These are phyloP conservation scores for Hermaeophaga mercurialis DNA, from an alignment of 2,888 invertebrate species.

Conservation along the genomic window DNA sequence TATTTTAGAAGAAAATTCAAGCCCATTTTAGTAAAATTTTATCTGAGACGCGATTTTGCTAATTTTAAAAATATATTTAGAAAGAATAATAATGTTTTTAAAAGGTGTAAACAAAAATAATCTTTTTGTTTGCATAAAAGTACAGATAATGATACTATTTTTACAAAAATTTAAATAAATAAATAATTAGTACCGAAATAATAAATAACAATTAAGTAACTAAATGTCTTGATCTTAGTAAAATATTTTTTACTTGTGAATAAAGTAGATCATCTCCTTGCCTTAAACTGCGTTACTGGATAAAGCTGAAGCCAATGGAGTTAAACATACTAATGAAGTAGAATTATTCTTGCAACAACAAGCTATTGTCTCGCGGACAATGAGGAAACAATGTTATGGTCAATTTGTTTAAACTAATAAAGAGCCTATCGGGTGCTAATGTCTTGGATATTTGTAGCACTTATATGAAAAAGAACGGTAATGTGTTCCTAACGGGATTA, in stretches of 20 bases:
- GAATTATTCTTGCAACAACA: conserved; percentile 13
- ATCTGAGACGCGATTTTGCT: no score
- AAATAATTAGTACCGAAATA: no score
- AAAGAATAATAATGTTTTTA: neutral
- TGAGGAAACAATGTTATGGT: conserved; percentile 18
- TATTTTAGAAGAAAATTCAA: neutral
- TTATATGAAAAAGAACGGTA: neutral
- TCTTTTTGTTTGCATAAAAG: no score
- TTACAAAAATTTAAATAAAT: no score
- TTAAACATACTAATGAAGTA: conserved; percentile 28
- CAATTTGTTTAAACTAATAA: conserved; percentile 15
- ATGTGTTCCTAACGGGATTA: conserved; percentile 11
- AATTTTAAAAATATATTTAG: no score
- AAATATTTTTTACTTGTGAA: no score
- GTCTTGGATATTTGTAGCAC: conserved; percentile 5
- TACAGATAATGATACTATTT: no score
- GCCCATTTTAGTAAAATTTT: no score
- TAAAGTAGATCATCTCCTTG: no score
- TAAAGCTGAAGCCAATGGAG: conserved; percentile 16
- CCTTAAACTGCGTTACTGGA: neutral
- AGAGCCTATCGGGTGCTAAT: conserved; percentile 16
- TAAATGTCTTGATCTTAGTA: no score
- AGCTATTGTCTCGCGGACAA: conserved; percentile 30
- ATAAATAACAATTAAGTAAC: no score
- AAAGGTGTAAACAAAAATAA: neutral